These are phyloP conservation scores for Alloscopus bannaensis DNA, from an alignment of 2,888 invertebrate species.

Conservation along the genomic window DNA sequence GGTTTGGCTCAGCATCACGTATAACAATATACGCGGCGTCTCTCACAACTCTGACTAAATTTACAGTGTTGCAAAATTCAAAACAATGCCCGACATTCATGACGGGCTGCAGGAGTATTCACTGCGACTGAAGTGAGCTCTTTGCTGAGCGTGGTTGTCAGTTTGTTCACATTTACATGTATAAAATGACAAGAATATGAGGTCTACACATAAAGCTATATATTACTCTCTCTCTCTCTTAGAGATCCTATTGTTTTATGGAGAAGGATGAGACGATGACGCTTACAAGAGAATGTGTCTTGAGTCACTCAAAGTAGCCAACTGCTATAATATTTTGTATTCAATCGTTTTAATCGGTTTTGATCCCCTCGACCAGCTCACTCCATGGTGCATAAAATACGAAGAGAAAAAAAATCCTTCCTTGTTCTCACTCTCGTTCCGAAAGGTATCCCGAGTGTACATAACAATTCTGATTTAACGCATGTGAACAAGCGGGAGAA, in stretches of 20 bases:
- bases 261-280: neutral
- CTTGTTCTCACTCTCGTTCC: slow-evolving; percentile 17
- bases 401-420: neutral
- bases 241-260: too few relatives aligned
- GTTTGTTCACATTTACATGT: too few relatives aligned
- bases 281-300: neutral
- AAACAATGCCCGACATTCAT: neutral
- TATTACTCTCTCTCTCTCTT: too few relatives aligned
- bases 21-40: neutral
- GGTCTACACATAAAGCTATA: too few relatives aligned
- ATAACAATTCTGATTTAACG: too few relatives aligned
- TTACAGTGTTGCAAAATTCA: slow-evolving; percentile 28
- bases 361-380: neutral
- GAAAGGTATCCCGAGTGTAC: too few relatives aligned
- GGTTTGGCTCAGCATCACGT: slow-evolving; percentile 19
- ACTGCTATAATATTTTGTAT: too few relatives aligned
- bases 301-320: too few relatives aligned
- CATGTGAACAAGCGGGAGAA: too few relatives aligned
- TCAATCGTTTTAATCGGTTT: slow-evolving; percentile 4
- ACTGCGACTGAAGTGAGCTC: neutral
- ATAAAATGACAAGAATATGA: too few relatives aligned
- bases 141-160: neutral
- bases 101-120: neutral
- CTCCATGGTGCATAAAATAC: slow-evolving; percentile 3
- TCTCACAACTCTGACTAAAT: neutral